Evolutionary conservation across 2,888 invertebrate genomes (phyloP), one percentile per base, ranked within the genome.

Genomic region (Cryptus armator): DNA sequence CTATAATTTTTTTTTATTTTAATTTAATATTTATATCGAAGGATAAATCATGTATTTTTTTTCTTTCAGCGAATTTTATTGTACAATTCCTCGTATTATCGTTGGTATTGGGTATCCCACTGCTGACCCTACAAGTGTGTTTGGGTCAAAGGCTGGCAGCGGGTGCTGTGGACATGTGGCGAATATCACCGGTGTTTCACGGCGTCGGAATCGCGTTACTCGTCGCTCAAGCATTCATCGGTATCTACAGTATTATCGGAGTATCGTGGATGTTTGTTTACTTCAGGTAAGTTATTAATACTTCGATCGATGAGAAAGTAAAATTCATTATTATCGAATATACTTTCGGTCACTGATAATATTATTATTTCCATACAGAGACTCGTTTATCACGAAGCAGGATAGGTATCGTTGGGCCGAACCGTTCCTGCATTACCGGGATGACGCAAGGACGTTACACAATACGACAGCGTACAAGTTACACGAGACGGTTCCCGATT

Each of bases 201-300:
- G 98, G 98, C 3, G 97, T 98, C 24, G 98, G 98, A 19, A 96
- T 98, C 74, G 96, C 98, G 0, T 94, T 98, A 87, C 95, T 98
- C 29, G 94, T 97, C 81, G 96, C 96, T 6, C 98, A 98, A 93
- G 97, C 97, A 5, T 95, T 97, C 70, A 96, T 98, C 88, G 98
- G 98, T 74, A 95, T 98, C 87, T 98, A 98, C 94, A 98, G 98
- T 90, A 97, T 98, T 78, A 96, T 98, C 46, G 97, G 98, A 3
- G 95, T 98, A n/a, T 97, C 98, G 1, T 98, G 98, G 98, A 96
- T 98, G 94, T 96, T 98, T 90, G 97, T 98, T 56, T 98, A 97
- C 94, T 97, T 98, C 91, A 92, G 93, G 93, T 93, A 86, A 83
- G 64, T 48, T n/a, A 32, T 43, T 16, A 12, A 62, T 67, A 66